These are phyloP conservation scores for Neodiprion pinetum DNA, from an alignment of 1,140 invertebrate species.

Conservation along the genomic window DNA sequence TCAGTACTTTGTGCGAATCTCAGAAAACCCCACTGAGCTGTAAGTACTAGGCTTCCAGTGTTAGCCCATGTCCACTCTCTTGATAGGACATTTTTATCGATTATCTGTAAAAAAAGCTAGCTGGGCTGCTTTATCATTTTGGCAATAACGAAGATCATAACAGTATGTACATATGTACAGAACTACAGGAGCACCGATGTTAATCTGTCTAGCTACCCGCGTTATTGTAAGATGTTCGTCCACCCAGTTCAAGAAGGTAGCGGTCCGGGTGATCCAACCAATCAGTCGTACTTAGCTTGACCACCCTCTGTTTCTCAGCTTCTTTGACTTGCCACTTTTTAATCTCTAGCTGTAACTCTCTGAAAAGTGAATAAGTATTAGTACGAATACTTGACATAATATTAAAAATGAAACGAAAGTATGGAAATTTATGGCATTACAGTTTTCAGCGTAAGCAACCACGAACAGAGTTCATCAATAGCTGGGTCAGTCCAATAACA, in stretches of 20 bases:
- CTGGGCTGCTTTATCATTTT: too few relatives aligned
- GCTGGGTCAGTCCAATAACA: neutral
- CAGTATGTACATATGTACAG: neutral
- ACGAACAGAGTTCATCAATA: neutral
- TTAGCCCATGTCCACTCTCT: too few relatives aligned
- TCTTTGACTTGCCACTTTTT: slow-evolving; percentile 92
- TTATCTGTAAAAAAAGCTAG: too few relatives aligned
- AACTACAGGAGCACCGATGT: neutral
- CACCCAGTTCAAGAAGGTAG: slow-evolving; percentile 84
- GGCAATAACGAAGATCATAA: too few relatives aligned
- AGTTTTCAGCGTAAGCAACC: slow-evolving; percentile 11
- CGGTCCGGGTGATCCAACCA: slow-evolving; percentile 94
- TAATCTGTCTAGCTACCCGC: neutral
- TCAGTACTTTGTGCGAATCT: too few relatives aligned
- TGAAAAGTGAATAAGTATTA: slow-evolving; percentile 40
- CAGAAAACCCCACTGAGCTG: too few relatives aligned
- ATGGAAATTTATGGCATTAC: slow-evolving; percentile 14
- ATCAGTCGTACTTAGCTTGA: slow-evolving; percentile 83
- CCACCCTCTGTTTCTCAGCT: slow-evolving; percentile 78
- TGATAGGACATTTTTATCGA: too few relatives aligned
- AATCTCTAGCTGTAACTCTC: slow-evolving; percentile 84
- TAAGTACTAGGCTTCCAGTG: too few relatives aligned
- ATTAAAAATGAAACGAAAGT: slow-evolving; percentile 13
- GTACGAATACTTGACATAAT: slow-evolving; percentile 10
- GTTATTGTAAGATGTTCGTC: slow-evolving; percentile 74